Base-by-base conservation (phyloP, 2,888 invertebrate genomes). In the Stramonita haemastoma region DNA sequence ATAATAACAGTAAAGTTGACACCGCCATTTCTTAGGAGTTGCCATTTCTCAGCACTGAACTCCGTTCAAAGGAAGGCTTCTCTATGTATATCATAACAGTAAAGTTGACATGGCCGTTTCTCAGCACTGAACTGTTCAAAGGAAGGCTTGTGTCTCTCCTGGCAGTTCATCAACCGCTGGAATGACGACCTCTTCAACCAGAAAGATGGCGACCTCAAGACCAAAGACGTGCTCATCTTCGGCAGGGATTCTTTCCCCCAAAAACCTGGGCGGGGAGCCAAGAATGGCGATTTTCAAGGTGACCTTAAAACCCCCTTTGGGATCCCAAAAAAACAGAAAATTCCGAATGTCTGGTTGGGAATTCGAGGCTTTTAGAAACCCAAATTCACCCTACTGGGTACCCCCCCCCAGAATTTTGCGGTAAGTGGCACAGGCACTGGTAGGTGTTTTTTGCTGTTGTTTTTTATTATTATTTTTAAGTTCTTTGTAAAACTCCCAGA, bases 281-380 rank as follows among this genome's bases (percentile, higher is more conserved):
- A 66, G 29, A 86, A 60, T 8, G 60, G 66, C 15, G 66, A 60
- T n/a, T 34, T 86, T 86, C 86, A 15, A 22, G 32, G 86, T 86
- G 60, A 86, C 60, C 86, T 66, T 66, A n/a, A n/a, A 34, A 6
- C 66, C 86, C n/a, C 86, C 66, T n/a, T n/a, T 60, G 86, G n/a
- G 86, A 66, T 22, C 86, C 86, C 19, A n/a, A n/a, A 11, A 60
- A 29, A 60, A 34, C 60, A 22, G 4, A 4, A 8, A 66, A 15
- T 86, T 60, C 86, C 34, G 32, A 13, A 66, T 19, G 32, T 86
- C 86, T 19, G 46, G 8, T 0, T 86, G 60, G 60, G 17, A 26
- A 19, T 86, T 86, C 26, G 86, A 86, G 86, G 60, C 66, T 22
- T 66, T 86, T 22, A 32, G 57, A 2, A 29, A 86, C n/a, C n/a